These are phyloP conservation scores for Toxonevra muliebris DNA, from an alignment of 2,888 invertebrate genomes.

Conservation along the genomic window DNA sequence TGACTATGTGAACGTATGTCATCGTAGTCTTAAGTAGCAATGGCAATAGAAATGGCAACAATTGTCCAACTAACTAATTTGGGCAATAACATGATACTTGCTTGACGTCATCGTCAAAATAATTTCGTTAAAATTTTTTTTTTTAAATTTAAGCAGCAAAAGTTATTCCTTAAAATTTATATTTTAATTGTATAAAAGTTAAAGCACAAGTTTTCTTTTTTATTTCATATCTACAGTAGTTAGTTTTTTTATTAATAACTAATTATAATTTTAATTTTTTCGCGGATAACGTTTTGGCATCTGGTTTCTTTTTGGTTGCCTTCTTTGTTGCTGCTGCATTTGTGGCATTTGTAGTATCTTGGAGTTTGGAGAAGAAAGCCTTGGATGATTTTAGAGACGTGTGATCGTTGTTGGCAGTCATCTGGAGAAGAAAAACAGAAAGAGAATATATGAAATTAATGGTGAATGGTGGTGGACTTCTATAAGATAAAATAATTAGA, in stretches of 20 bases:
- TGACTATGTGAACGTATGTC: slow-evolving; percentile 33
- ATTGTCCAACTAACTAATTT: neutral
- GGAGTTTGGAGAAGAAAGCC: slow-evolving; percentile 86
- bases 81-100: neutral
- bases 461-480: too few species aligned
- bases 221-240: too few species aligned
- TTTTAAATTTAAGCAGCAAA: too few species aligned
- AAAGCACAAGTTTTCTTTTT: too few species aligned
- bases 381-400: slow-evolving; percentile 77
- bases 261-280: slow-evolving; percentile 73
- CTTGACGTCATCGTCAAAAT: slow-evolving; percentile 7
- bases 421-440: slow-evolving; percentile 39
- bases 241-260: slow-evolving; percentile 16
- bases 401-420: slow-evolving; percentile 58
- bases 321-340: slow-evolving; percentile 46
- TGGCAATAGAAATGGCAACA: neutral
- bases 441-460: neutral
- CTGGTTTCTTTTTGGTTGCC: slow-evolving; percentile 60
- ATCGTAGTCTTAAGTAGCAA: slow-evolving; percentile 11
- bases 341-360: slow-evolving; percentile 73
- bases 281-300: slow-evolving; percentile 67
- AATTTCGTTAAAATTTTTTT: too few species aligned
- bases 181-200: too few species aligned
- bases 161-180: too few species aligned
- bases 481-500: too few species aligned